Base-by-base conservation (phyloP, 1,140 invertebrate genomes). In the Papilio glaucus region DNA sequence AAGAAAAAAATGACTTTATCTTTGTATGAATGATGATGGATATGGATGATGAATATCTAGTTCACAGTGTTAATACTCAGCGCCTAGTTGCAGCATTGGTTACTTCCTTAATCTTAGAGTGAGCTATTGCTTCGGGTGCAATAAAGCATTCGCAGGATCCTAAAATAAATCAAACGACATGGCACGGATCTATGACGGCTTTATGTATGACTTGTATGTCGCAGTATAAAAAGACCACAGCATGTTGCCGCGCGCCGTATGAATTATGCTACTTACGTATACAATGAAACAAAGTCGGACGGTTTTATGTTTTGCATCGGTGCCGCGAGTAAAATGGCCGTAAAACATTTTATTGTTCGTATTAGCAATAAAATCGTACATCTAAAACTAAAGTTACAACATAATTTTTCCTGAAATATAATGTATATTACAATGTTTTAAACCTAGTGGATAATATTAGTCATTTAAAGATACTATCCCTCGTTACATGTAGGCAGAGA, bases 301-400 rank as follows among this genome's bases (percentile, higher is more conserved):
- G 21, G 37, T 65, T 65, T 65, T 65, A 61, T 37, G 60, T 61
- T 61, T 61, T 61, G 60, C 29, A 37, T 29, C 29, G 60, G 60
- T 61, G 29, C 13, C 29, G 60, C 29, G 60, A 61, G 60, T 33
- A 37, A 61, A 61, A 61, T 37, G 60, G 60, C 29, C 0, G 29
- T 61, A 61, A 61, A 61, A 37, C n/a, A 12, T 57, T 57, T 57
- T 57, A 57, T 57, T 57, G 49, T 26, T 24, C 49, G n/a, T 33
- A 33, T 37, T 33, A 33, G 29, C 60, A 37, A 61, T 61, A 37
- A 61, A 33, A 61, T 61, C 29, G 60, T 29, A 61, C 5, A 18
- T 33, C 18, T 57, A 57, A 57, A 57, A 57, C 21, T 57, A 21
- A 57, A 24, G 15, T 45, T 18, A 45, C 49, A 9, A 57, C 49